Base-by-base conservation (phyloP, 2,113 vertebrate genomes). In the Neopipo cinnamomea region DNA sequence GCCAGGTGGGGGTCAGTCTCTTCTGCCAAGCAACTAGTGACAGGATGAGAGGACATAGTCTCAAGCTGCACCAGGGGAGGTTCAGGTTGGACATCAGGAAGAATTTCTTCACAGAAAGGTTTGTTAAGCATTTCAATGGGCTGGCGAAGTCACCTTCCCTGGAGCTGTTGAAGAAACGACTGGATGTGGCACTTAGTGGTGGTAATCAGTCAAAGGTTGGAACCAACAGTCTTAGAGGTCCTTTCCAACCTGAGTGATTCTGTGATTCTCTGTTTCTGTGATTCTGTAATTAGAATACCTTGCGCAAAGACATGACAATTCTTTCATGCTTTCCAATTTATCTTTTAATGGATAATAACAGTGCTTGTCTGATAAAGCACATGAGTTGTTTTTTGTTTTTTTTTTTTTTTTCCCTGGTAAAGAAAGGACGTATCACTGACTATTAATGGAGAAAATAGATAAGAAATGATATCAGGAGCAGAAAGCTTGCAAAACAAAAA, bases 61-160 rank as follows among this genome's bases (percentile, higher is more conserved):
- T 55, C 17, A 31, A 39, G 11, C 21, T 27, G 17, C 11, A 14
- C 12, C 30, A 16, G 25, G 17, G 11, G 11, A 55, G 21, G 41
- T 18, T 76, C 55, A 47, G 7, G 7, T 46, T 8, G 3, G 53
- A 31, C 9, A 12, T n/a, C 8, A 68, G 47, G 25, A 35, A 49
- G 25, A 62, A 76, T 62, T 76, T 15, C 30, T 76, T 62, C 9
- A 27, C 17, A 31, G 55, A 41, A 89, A 62, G 10, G 1, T 0
- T 35, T 27, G 14, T 31, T 41, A 70, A 23, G n/a, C 30, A 35
- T 27, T 27, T 17, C n/a, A 76, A 22, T 8, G 0, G 0, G 2
- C 13, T 75, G 33, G 5, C 18, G 20, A 24, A 35, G 24, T 35
- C 24, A 70, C 8, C 8, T 10, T 61, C 13, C 24, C n/a, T 31